Evolutionary conservation across 2,113 vertebrate species (phyloP).

Genomic region (Mobula hypostoma): DNA sequence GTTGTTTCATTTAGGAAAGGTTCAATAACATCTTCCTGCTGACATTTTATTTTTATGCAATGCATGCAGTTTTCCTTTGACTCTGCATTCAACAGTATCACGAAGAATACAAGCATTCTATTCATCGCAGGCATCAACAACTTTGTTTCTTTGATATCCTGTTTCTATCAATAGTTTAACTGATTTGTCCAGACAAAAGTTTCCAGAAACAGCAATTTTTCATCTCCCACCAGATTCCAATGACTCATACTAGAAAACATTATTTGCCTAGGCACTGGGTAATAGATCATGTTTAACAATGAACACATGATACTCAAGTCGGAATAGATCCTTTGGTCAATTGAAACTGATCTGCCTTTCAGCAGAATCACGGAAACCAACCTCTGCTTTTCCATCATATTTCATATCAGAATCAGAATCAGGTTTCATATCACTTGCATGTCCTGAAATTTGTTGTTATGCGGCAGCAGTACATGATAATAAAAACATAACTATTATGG

Average conservation of each 20-base stretch:
- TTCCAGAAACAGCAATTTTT: background rate
- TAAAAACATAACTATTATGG: no score
- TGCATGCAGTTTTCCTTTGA: background rate
- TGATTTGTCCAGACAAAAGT: background rate
- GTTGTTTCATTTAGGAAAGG: no score
- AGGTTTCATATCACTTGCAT: no score
- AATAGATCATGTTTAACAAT: background rate
- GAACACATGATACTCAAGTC: no score
- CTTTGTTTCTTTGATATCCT: background rate
- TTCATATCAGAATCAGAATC: no score
- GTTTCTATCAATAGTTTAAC: background rate
- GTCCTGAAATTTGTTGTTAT: no score
- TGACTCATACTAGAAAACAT: background rate
- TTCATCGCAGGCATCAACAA: background rate
- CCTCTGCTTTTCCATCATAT: background rate
- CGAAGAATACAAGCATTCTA: conserved; percentile 6
- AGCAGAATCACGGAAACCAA: background rate
- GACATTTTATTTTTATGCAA: background rate
- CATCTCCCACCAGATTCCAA: background rate
- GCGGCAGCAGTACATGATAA: no score
- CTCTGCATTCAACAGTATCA: background rate
- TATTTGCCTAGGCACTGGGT: background rate
- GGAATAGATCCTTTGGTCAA: no score
- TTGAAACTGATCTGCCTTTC: no score
- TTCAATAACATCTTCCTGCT: background rate